These are phyloP conservation scores for Onychomys leucogaster DNA, from an alignment of 2,797 vertebrate genomes.

Conservation along the genomic window DNA sequence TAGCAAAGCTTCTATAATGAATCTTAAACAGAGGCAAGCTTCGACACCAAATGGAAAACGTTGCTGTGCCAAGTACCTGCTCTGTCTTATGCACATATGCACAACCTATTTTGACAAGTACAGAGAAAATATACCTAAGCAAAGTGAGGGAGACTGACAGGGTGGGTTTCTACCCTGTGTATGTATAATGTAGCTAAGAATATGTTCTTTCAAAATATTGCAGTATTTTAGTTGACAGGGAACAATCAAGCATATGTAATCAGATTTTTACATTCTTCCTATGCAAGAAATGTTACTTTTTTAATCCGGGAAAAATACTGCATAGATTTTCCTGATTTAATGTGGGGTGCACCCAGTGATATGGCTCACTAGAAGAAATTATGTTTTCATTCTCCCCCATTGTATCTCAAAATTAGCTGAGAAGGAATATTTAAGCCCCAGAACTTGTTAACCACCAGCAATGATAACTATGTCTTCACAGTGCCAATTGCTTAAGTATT, in stretches of 20 bases:
- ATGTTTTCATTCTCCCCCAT: neutral
- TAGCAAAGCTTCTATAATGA: neutral
- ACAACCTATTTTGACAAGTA: constrained; percentile 32
- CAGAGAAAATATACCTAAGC: constrained; percentile 39
- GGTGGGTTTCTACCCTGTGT: neutral
- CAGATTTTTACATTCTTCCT: constrained; percentile 1
- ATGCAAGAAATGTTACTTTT: neutral
- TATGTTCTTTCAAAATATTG: constrained; percentile 56
- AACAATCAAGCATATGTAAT: constrained; percentile 10
- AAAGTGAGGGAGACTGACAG: neutral
- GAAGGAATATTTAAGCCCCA: neutral
- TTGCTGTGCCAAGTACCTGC: constrained; percentile 8
- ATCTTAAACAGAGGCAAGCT: neutral
- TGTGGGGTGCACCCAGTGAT: neutral
- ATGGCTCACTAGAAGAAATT: neutral
- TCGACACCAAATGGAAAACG: neutral
- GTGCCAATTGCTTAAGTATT: neutral
- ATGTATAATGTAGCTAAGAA: constrained; percentile 32
- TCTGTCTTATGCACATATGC: neutral
- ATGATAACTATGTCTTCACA: neutral
- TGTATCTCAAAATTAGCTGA: neutral
- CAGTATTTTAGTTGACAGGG: constrained; percentile 48
- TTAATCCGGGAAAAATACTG: neutral
- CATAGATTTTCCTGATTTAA: neutral
- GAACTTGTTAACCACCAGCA: neutral